A percentile compares a stretch with the other conserved stretches of the same genome.
These are phyloP conservation scores for Coranthus polyacanthus DNA, from an alignment of 2,797 vertebrate species.

Conservation along the genomic window DNA sequence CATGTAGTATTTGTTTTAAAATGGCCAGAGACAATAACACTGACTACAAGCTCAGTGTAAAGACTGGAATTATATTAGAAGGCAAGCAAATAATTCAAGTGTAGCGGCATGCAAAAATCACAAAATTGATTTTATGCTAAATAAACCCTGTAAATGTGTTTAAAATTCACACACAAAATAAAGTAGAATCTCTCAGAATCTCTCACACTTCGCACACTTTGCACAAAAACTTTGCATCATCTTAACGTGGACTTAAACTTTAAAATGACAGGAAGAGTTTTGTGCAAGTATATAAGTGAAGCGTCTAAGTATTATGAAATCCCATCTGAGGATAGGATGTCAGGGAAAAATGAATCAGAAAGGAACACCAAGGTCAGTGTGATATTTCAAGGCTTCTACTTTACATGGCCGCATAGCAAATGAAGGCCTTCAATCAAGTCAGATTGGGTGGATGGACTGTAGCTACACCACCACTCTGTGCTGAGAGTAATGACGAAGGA, in stretches of 20 bases:
- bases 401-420: constrained; percentile 87
- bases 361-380: constrained; percentile 83
- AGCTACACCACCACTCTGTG: constrained; percentile 65
- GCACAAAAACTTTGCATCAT: constrained; percentile 22
- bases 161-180: not conserved
- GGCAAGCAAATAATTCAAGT: no score
- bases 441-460: constrained; percentile 75
- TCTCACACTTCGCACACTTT: no score
- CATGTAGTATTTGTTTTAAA: not conserved
- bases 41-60: no score
- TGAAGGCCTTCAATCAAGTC: constrained; percentile 86
- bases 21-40: not conserved
- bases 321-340: constrained; percentile 61
- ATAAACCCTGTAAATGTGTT: not conserved
- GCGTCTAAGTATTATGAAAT: constrained; percentile 65
- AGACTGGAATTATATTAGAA: no score
- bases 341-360: constrained; percentile 76
- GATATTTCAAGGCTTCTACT: constrained; percentile 82
- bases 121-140: not conserved
- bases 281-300: constrained; percentile 28
- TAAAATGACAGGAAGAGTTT: constrained; percentile 37
- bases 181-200: no score
- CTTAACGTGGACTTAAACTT: constrained; percentile 31
- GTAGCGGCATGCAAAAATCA: no score
- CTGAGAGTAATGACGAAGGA: constrained; percentile 75